phyloP scores from a whole-genome alignment of 2,797 vertebrate species.

The Cyclura pinguis region DNA sequence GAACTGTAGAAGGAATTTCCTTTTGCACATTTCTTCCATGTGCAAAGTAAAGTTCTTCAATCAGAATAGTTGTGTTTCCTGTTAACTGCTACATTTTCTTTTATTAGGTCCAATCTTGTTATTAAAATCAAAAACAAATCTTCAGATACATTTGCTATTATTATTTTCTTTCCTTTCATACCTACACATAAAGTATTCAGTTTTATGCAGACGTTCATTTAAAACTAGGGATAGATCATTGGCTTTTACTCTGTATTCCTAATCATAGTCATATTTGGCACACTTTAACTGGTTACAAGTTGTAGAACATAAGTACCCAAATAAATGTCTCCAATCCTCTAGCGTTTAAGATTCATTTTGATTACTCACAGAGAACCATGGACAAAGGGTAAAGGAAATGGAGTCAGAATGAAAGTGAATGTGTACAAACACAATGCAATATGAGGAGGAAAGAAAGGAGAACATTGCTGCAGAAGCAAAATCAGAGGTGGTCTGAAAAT shows the following conservation, averaged over 20 bases:
- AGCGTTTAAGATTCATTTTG: conserved; percentile 40
- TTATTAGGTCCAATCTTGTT: conserved; percentile 1
- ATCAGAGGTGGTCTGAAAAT: not conserved
- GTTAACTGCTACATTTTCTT: conserved; percentile 12
- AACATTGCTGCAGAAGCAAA: not conserved
- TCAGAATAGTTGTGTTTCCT: not conserved
- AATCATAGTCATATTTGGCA: conserved; percentile 33
- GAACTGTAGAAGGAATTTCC: not conserved
- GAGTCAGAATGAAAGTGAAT: not conserved
- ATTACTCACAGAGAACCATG: conserved; percentile 26
- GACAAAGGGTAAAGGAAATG: conserved; percentile 33
- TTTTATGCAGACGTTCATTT: not conserved
- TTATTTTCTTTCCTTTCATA: not conserved
- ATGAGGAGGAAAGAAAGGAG: not conserved
- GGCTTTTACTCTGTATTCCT: conserved; percentile 31
- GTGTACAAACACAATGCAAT: not conserved
- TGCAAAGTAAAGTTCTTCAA: not conserved
- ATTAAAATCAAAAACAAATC: conserved; percentile 17
- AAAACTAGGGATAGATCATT: conserved; percentile 14
- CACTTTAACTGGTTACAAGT: conserved; percentile 43
- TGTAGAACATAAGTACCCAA: conserved; percentile 27
- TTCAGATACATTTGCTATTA: not conserved
- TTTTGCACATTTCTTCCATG: not conserved
- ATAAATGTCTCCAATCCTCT: conserved; percentile 38
- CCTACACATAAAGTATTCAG: not conserved